Evolutionary conservation across 2,797 vertebrate species (phyloP).

Genomic region (Poecilia wingei): DNA sequence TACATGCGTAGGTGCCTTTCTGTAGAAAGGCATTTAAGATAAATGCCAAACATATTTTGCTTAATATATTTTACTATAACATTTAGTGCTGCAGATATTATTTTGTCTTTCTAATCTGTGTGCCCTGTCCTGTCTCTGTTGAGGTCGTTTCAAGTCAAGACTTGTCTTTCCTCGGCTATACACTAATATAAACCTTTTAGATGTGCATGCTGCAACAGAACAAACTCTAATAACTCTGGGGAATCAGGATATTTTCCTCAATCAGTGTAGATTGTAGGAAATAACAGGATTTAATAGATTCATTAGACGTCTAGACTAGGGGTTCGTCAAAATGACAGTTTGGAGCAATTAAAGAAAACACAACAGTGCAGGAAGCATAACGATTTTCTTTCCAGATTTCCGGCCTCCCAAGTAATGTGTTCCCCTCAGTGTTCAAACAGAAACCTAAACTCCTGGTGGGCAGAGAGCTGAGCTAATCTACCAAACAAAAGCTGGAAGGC

Average conservation of each 20-base stretch:
- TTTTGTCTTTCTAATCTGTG: neutral
- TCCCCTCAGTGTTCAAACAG: neutral
- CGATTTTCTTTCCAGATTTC: neutral
- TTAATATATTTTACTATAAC: neutral
- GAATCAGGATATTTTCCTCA: neutral
- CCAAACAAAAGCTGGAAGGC: slow-evolving; percentile 22
- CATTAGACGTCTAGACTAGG: neutral
- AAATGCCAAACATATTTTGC: neutral
- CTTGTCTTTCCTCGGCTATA: neutral
- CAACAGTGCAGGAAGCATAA: neutral
- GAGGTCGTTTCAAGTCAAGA: neutral
- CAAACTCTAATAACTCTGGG: neutral
- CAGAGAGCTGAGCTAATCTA: slow-evolving; percentile 35
- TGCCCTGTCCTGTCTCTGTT: neutral
- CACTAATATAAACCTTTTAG: neutral
- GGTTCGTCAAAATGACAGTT: neutral
- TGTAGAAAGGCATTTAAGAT: neutral
- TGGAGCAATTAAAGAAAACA: neutral
- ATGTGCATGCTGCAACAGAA: neutral
- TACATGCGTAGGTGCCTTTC: neutral
- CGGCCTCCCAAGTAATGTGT: neutral
- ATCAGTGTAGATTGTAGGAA: neutral
- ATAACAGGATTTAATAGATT: neutral
- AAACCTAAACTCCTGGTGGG: slow-evolving; percentile 16
- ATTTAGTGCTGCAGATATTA: neutral